Conservation (phyloP, 64 coral and sea anemone genomes). For the Dendrophyllia cribrosa region DNA sequence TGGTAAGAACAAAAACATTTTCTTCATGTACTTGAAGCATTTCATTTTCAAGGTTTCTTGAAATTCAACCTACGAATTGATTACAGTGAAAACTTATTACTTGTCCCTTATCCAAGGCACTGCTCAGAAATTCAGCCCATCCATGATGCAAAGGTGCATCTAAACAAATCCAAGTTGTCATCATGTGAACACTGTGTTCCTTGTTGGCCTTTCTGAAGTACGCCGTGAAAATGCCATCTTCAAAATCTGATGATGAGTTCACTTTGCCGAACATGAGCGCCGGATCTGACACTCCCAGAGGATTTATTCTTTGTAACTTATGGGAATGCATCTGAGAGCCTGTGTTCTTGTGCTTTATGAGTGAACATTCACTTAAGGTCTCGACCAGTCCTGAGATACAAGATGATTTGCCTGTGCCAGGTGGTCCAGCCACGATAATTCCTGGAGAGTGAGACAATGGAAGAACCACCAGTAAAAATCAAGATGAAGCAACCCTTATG, state of each 20-base stretch:
- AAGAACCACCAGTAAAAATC: not conserved
- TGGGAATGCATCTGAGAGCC: conserved; percentile 91
- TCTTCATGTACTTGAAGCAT: too few relatives aligned
- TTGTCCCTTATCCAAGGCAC: conserved; percentile 90
- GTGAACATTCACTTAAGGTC: conserved; percentile 84
- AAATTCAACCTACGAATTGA: too few relatives aligned
- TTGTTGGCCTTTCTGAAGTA: conserved; percentile 98
- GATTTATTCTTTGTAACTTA: conserved; percentile 90
- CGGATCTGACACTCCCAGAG: conserved; percentile 86
- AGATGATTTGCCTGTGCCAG: conserved; percentile 90
- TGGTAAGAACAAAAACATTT: too few relatives aligned
- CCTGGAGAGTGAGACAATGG: conserved; percentile 32
- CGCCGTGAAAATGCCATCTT: conserved; percentile 93
- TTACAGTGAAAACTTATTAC: conserved; percentile 10
- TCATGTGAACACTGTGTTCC: conserved; percentile 93
- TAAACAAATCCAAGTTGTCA: conserved; percentile 96
- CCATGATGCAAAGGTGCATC: conserved; percentile 94
- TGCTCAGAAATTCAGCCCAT: conserved; percentile 95
- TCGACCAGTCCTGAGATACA: conserved; percentile 90
- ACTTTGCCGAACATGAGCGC: conserved; percentile 93
- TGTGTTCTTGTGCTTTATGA: conserved; percentile 92
- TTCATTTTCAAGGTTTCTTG: too few relatives aligned
- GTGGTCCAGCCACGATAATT: conserved; percentile 87
- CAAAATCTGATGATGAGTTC: conserved; percentile 78
- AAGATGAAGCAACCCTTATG: not conserved